phyloP scores from a whole-genome alignment of 1,140 invertebrate species.

The Atta colombica region DNA sequence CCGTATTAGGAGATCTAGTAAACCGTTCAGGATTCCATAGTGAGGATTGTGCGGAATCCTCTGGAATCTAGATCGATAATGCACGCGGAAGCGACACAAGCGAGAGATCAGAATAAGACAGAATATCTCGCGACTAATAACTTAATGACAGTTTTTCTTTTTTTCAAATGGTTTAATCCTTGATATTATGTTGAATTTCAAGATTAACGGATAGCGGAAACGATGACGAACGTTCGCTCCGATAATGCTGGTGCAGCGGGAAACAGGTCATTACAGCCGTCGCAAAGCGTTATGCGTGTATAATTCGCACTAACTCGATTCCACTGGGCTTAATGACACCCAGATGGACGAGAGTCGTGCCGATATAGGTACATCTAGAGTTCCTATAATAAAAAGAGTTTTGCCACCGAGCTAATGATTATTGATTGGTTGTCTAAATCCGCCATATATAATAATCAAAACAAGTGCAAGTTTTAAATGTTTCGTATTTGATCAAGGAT shows the following conservation, averaged over 20 bases:
- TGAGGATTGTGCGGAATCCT: constrained; percentile 52
- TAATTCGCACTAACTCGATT: constrained; percentile 72
- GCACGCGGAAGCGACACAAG: neutral
- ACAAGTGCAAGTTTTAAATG: no score
- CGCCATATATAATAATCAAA: no score
- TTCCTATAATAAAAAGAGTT: no score
- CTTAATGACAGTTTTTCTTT: constrained; percentile 3
- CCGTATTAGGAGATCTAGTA: constrained; percentile 15
- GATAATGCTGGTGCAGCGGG: constrained; percentile 55
- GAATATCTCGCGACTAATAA: constrained; percentile 10
- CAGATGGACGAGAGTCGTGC: constrained; percentile 54
- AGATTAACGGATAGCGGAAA: constrained; percentile 61
- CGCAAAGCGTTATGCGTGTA: constrained; percentile 61
- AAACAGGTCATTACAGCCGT: constrained; percentile 67
- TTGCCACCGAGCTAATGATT: no score
- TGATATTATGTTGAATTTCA: constrained; percentile 44
- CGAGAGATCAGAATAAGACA: neutral
- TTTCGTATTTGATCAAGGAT: no score
- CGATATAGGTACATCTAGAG: neutral
- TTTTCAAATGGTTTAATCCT: constrained; percentile 7
- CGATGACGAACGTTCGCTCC: constrained; percentile 26
- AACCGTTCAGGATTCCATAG: constrained; percentile 43
- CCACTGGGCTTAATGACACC: constrained; percentile 62
- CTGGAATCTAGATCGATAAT: constrained; percentile 49
- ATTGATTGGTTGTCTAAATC: no score